These are phyloP conservation scores for Drosophila diplacantha DNA, from an alignment of 2,888 invertebrate genomes.

Conservation along the genomic window DNA sequence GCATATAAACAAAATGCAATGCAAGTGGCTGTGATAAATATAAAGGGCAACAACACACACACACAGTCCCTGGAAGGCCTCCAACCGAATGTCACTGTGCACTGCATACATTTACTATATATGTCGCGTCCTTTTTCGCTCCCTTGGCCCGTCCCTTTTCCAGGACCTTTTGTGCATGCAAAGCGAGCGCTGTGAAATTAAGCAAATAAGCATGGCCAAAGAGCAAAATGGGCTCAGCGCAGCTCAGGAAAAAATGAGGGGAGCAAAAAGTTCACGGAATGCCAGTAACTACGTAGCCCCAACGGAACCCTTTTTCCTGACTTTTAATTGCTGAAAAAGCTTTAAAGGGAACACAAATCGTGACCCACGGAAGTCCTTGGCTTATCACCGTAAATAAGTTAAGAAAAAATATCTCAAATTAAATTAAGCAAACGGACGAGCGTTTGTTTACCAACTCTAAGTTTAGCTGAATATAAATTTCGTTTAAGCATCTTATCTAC, in stretches of 20 bases:
- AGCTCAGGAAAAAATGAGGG: constrained; percentile 18
- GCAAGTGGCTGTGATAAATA: constrained; percentile 68
- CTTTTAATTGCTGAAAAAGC: constrained; percentile 51
- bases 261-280: constrained; percentile 6
- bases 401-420: neutral
- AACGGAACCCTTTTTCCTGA: constrained; percentile 41
- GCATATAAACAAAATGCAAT: constrained; percentile 73
- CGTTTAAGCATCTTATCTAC: too few relatives aligned
- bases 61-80: constrained; percentile 16
- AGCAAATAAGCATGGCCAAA: constrained; percentile 64
- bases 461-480: too few relatives aligned
- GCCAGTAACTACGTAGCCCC: constrained; percentile 41
- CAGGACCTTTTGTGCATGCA: constrained; percentile 61
- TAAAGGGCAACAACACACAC: constrained; percentile 39
- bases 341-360: constrained; percentile 33
- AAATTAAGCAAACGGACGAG: too few relatives aligned
- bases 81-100: constrained; percentile 22
- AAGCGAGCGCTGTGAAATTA: constrained; percentile 62
- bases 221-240: constrained; percentile 22
- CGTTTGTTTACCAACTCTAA: too few relatives aligned
- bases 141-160: neutral
- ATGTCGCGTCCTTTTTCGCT: constrained; percentile 3
- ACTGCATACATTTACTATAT: constrained; percentile 2
- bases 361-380: neutral
- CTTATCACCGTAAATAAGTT: neutral